Base-by-base conservation (phyloP, 2,113 vertebrate species). In the Eudyptes chrysolophus region DNA sequence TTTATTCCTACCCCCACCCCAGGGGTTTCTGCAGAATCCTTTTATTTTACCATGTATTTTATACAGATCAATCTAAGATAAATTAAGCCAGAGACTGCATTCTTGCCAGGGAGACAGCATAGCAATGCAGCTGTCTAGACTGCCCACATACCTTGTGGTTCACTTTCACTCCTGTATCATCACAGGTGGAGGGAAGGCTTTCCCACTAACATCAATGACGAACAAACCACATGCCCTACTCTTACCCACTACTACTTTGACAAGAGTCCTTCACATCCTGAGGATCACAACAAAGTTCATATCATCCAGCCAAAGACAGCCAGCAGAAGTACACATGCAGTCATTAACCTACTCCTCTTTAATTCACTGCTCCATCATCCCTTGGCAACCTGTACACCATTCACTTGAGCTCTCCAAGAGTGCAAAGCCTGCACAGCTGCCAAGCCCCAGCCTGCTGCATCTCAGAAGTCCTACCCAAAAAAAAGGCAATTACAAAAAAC, bases 181-280 rank as follows among this genome's bases (percentile, higher is more conserved):
- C n/a, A 20, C n/a, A 32, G 54, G 61, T 15, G 9, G 64, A 64
- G n/a, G 16, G 16, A 40, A 40, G 49, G 48, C n/a, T 30, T 61
- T 64, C 64, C 64, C 57, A 26, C 55, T 11, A 25, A n/a, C 55
- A 2, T 2, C 55, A 77, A 9, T 0, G 0, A 34, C 0, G 4
- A 46, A 25, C 55, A 54, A 61, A 24, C 30, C n/a, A 46, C 69
- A 30, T 0, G 2, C 11, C 24, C 36, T 24, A 19, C 36, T 29
- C 52, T 25, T 21, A 44, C 15, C 8, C 36, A 36, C 72, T 15
- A 3, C 44, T 49, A 9, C 74, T 86, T 34, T 38, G 38, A 14
- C 51, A 36, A 29, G 25, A 51, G 27, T 16, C 51, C 40, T 84
- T 34, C 36, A 7, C 13, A 13, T 12, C 44, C 66, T 8, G 19